Evolutionary conservation across 2,113 vertebrate species (phyloP).

Genomic region (Jacana jacana): DNA sequence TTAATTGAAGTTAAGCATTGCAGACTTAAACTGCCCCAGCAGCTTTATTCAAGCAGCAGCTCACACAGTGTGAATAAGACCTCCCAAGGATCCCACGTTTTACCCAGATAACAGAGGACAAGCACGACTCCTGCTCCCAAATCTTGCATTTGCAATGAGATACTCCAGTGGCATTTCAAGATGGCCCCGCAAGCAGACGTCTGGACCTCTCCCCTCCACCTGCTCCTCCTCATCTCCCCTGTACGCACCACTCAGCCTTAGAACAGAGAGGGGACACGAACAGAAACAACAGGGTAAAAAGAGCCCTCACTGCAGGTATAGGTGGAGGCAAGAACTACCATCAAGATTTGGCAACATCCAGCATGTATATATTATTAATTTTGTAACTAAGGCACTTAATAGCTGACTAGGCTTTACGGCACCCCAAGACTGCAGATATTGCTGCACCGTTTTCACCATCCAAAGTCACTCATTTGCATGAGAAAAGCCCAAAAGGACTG

Average conservation of each 20-base stretch:
- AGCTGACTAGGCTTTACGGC: background rate
- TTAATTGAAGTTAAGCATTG: constrained; percentile 50
- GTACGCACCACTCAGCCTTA: background rate
- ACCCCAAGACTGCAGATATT: background rate
- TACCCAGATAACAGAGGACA: background rate
- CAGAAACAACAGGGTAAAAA: background rate
- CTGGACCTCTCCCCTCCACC: background rate
- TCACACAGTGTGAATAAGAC: background rate
- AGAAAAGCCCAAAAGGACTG: background rate
- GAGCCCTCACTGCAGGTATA: background rate
- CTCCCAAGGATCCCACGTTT: background rate
- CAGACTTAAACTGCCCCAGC: constrained; percentile 36
- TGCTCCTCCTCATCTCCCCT: background rate
- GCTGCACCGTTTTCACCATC: background rate
- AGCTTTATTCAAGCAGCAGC: constrained; percentile 25
- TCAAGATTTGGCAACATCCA: background rate
- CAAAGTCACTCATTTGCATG: background rate
- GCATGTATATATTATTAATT: background rate
- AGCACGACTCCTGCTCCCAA: background rate
- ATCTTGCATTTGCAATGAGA: background rate
- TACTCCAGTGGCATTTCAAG: background rate
- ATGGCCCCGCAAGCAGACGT: background rate
- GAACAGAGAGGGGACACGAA: background rate
- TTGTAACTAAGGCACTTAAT: background rate
- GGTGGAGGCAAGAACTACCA: background rate